Percentiles rank a stretch among this genome's conserved stretches.
These are phyloP conservation scores for Phrynosoma blainvillii DNA, from an alignment of 2,113 vertebrate species.

Conservation along the genomic window DNA sequence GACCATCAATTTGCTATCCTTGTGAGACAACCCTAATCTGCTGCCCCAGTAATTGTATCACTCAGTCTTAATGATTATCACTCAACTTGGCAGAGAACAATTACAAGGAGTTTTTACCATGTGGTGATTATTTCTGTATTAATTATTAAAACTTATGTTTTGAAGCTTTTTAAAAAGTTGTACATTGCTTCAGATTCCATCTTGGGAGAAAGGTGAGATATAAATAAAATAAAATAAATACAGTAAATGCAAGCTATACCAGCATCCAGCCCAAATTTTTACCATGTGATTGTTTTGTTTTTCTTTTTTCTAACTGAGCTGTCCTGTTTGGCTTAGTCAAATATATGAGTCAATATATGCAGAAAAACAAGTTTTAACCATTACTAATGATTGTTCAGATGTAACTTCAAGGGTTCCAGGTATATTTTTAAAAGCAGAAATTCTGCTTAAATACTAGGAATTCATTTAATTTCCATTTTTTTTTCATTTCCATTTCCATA, in stretches of 20 bases:
- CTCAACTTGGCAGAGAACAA: background rate
- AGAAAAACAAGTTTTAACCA: slow-evolving; percentile 2
- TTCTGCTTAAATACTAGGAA: background rate
- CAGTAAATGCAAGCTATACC: background rate
- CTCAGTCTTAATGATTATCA: too few relatives aligned
- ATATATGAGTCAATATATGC: background rate
- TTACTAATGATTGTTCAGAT: background rate
- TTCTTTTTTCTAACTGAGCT: background rate
- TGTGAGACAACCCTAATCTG: too few relatives aligned
- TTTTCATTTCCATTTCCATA: background rate
- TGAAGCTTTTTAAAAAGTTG: too few relatives aligned
- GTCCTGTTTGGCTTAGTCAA: background rate
- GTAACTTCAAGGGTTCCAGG: background rate
- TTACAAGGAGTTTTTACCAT: background rate
- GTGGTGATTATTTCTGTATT: background rate
- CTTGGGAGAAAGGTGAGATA: too few relatives aligned
- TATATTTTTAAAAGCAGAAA: background rate
- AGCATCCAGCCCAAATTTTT: background rate
- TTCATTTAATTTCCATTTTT: slow-evolving; percentile 21
- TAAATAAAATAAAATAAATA: too few relatives aligned
- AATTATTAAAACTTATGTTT: background rate
- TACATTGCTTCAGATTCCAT: too few relatives aligned
- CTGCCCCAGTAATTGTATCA: too few relatives aligned
- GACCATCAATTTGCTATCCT: too few relatives aligned
- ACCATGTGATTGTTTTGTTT: background rate